These are phyloP conservation scores for Parasteatoda lunata DNA, from an alignment of 2,888 invertebrate species.

Conservation along the genomic window DNA sequence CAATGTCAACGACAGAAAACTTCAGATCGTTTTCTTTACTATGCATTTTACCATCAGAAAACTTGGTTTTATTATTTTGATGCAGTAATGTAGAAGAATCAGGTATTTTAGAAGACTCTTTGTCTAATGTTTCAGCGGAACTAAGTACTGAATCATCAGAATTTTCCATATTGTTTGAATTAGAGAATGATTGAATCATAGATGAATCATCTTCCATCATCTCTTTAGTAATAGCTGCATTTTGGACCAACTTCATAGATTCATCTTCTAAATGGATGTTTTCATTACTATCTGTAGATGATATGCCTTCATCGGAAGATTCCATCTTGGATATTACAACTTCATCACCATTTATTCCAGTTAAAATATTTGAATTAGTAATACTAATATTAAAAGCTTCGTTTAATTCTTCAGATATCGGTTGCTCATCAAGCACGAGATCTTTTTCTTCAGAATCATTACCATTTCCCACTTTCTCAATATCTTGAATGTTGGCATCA, in stretches of 20 bases:
- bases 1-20: conserved; percentile 48
- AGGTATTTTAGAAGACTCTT: not conserved
- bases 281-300: conserved; percentile 40
- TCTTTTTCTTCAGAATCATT: conserved; percentile 24
- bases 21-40: conserved; percentile 23
- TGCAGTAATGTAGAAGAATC: not conserved
- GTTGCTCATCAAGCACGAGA: not conserved
- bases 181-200: too few species aligned
- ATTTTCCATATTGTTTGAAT: not conserved
- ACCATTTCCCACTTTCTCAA: conserved; percentile 17
- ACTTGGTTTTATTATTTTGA: too few species aligned
- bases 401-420: conserved; percentile 28
- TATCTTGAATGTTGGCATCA: conserved; percentile 24
- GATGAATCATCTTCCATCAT: too few species aligned
- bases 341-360: not conserved
- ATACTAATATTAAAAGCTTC: conserved; percentile 54
- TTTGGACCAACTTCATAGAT: not conserved
- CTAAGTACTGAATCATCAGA: not conserved
- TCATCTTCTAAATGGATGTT: not conserved
- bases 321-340: conserved; percentile 4
- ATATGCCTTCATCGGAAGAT: conserved; percentile 43
- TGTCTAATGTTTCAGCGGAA: not conserved
- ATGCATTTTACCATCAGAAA: not conserved
- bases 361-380: not conserved
- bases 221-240: too few species aligned